Evolutionary conservation across 2,888 invertebrate genomes (phyloP), one percentile per base, ranked within the genome.

Genomic region (Nasonovia ribisnigri): DNA sequence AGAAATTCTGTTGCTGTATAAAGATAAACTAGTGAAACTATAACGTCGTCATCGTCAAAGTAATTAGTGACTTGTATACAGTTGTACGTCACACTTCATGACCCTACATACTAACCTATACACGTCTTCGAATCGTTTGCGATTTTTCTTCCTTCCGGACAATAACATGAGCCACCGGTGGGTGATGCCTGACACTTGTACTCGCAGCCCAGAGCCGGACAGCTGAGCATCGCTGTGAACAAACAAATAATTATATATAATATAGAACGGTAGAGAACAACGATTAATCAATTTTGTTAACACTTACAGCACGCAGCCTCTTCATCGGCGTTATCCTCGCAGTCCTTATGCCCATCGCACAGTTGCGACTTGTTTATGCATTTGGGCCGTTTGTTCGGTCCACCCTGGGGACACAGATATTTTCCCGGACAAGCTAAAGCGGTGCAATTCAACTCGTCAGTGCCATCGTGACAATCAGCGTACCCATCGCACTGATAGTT

Each of bases 161-260:
- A 99, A 94, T 97, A 97, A 96, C 99, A 99, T 91, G 97, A 97
- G 84, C 99, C 99, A 90, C 99, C 99, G 13, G 97, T 97, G 16
- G 98, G 97, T 0, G 99, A 99, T 77, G 98, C 97, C 95, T 98
- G 98, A 96, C 99, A 99, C 95, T 97, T 98, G 96, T 98, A 97
- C 95, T 98, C 98, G 96, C 99, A 99, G 94, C 97, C 97, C 94
- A 99, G 96, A 5, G 97, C 97, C 0, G 97, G 97, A 95, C 99
- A 99, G 86, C 98, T 97, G 91, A 97, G 96, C 94, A 97, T 97
- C 6, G 98, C 99, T 98, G 96, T 29, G 96, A 95, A 94, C 77
- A 94, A 92, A 95, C 20, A 77, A 20, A 16, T 36, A 77, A 77
- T 6, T 77, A 77, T 60, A 60, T 46, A 36, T 36, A 36, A 36